Evolutionary conservation across 1,140 invertebrate species (phyloP), one percentile per base, ranked within the genome.

Genomic region (Drosophila tani): DNA sequence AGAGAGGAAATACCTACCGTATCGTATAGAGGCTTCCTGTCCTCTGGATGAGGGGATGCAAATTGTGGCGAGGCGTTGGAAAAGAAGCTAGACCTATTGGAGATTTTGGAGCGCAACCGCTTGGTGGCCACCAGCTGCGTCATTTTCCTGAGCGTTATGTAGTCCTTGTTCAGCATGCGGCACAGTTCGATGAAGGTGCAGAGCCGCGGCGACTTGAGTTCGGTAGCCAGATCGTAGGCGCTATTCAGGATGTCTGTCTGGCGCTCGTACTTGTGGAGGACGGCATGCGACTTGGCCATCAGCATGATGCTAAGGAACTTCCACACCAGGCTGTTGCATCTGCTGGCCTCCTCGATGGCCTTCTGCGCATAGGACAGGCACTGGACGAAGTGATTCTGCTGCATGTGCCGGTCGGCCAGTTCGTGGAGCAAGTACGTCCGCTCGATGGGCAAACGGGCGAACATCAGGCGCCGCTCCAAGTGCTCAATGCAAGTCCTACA

Each of bases 351-450:
- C 2, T 80, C 81, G 27, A 81, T 57, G 27, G 81, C 51, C 17
- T 59, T 66, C 5, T 84, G 79, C 7, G 78, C 85, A n/a, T 63
- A 79, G 14, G 67, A 51, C 27, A 92, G 57, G 24, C 79, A 81
- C 49, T 75, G 65, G 32, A 68, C 71, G n/a, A 83, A 87, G 46
- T 75, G 79, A 46, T 81, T 82, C 38, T 81, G 64, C 3, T 43
- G 21, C 43, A 92, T 35, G 19, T 91, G 78, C 15, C 46, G 41
- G 4, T 83, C 70, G 40, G 91, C 86, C 29, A 92, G 65, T 67
- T 92, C 91, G 38, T 92, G 85, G 3, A 90, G 62, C 14, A 92
- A 45, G 66, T 92, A 92, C 24, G 81, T 82, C 9, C 82, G 77
- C 12, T 92, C 91, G 6, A 92, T 91, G 0, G 79, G 69, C 15